Evolutionary conservation across 2,113 vertebrate genomes (phyloP).

Genomic region (Cebus imitator): DNA sequence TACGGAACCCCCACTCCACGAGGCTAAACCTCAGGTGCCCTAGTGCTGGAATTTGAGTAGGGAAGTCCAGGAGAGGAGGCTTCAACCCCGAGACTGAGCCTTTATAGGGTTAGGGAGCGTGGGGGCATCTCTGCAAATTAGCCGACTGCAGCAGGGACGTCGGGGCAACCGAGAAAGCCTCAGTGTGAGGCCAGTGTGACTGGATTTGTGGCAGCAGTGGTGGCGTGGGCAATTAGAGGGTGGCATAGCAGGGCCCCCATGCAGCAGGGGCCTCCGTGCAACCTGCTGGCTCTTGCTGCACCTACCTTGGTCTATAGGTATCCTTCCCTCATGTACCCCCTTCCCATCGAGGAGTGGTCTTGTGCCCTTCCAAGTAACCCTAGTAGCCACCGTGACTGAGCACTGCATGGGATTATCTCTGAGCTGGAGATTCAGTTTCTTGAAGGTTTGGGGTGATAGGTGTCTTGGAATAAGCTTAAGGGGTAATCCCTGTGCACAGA

Average conservation of each 20-base stretch:
- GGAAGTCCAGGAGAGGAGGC: not conserved
- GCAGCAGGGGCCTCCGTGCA: not conserved
- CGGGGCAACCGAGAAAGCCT: not conserved
- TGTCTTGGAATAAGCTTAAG: not conserved
- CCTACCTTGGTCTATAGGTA: rapidly evolving
- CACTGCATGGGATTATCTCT: not conserved
- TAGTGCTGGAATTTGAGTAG: not conserved
- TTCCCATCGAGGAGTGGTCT: not conserved
- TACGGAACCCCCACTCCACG: not conserved
- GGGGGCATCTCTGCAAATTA: not conserved
- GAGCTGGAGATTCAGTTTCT: not conserved
- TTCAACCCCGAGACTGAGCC: not conserved
- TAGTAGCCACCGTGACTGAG: not conserved
- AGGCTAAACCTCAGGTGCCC: not conserved
- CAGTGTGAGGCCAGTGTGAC: not conserved
- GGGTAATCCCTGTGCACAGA: not conserved
- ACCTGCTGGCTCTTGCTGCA: not conserved
- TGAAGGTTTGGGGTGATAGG: not conserved
- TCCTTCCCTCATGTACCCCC: not conserved
- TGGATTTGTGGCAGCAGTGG: not conserved
- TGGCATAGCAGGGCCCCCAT: not conserved
- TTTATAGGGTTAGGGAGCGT: not conserved
- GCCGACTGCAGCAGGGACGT: not conserved
- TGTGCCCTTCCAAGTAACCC: not conserved
- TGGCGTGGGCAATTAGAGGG: not conserved